These are phyloP conservation scores for Trogon melanurus DNA, from an alignment of 2,113 vertebrate species.

Conservation along the genomic window DNA sequence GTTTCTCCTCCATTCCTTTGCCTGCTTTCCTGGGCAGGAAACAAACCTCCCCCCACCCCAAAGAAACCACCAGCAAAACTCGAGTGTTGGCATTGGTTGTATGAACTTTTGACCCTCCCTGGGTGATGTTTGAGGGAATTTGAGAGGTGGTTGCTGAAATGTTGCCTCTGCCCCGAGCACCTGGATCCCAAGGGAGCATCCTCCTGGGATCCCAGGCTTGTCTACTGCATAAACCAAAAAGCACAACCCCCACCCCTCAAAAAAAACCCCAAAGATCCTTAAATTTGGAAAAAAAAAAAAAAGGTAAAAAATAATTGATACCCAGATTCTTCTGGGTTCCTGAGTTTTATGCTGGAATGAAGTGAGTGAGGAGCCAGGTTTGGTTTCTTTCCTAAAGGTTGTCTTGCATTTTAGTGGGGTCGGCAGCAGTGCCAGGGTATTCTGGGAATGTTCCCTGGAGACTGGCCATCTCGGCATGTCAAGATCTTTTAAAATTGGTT, in stretches of 20 bases:
- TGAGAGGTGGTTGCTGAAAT: neutral
- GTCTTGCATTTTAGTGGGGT: neutral
- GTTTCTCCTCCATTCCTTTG: constrained; percentile 10
- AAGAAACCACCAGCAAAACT: neutral
- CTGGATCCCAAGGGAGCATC: neutral
- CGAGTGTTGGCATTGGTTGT: neutral
- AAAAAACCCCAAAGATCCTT: neutral
- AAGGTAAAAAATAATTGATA: no score
- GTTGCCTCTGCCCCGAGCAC: neutral
- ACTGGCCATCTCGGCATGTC: neutral
- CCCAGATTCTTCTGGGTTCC: neutral
- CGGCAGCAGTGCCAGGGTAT: neutral
- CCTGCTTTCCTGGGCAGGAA: constrained; percentile 5
- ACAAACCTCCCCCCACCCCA: neutral
- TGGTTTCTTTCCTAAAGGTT: neutral
- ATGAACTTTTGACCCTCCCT: constrained; percentile 49
- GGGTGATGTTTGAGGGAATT: neutral
- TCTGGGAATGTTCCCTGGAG: neutral
- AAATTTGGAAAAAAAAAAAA: neutral
- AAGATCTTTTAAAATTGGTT: neutral
- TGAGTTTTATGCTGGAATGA: neutral
- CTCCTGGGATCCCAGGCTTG: neutral
- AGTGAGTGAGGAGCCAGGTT: accelerated
- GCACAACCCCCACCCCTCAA: neutral
- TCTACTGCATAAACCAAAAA: neutral